Evolutionary conservation across 2,113 vertebrate genomes (phyloP).

Genomic region (Scomber scombrus): DNA sequence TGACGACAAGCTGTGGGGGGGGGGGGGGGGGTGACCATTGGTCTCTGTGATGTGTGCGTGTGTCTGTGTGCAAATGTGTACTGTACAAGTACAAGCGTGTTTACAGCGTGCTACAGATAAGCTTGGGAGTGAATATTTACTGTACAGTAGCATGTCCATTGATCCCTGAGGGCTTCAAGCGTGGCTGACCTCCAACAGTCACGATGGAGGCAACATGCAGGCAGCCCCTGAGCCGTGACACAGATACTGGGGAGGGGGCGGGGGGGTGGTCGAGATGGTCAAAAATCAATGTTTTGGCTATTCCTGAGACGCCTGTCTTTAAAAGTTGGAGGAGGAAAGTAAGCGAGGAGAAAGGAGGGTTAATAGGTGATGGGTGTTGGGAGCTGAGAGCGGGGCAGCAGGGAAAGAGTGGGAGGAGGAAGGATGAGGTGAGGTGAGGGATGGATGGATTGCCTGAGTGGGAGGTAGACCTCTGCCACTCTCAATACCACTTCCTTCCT

Average conservation of each 20-base stretch:
- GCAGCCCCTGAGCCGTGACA: conserved; percentile 73
- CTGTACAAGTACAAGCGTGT: conserved; percentile 46
- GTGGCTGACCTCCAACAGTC: conserved; percentile 84
- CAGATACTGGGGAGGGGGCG: conserved; percentile 41
- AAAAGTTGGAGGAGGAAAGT: conserved; percentile 76
- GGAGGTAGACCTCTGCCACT: conserved; percentile 51
- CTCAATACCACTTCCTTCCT: conserved; percentile 61
- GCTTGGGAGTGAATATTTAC: conserved; percentile 69
- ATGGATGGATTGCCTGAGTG: conserved; percentile 30
- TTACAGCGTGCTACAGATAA: conserved; percentile 56
- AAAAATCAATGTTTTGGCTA: conserved; percentile 89
- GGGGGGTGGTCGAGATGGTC: conserved; percentile 60
- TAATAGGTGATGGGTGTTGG: conserved; percentile 70
- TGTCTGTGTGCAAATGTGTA: conserved; percentile 33
- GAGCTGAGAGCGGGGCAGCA: conserved; percentile 36
- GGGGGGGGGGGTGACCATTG: conserved; percentile 75
- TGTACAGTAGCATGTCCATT: conserved; percentile 70
- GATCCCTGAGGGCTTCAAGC: conserved; percentile 86
- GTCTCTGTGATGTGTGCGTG: conserved; percentile 37
- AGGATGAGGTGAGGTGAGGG: conserved; percentile 24
- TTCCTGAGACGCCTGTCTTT: conserved; percentile 87
- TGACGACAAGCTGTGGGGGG: conserved; percentile 37
- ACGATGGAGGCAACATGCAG: conserved; percentile 68
- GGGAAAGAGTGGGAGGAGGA: conserved; percentile 46
- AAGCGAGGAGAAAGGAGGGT: conserved; percentile 56